Conservation (phyloP, 2,113 vertebrate genomes). For the Varanus komodoensis region DNA sequence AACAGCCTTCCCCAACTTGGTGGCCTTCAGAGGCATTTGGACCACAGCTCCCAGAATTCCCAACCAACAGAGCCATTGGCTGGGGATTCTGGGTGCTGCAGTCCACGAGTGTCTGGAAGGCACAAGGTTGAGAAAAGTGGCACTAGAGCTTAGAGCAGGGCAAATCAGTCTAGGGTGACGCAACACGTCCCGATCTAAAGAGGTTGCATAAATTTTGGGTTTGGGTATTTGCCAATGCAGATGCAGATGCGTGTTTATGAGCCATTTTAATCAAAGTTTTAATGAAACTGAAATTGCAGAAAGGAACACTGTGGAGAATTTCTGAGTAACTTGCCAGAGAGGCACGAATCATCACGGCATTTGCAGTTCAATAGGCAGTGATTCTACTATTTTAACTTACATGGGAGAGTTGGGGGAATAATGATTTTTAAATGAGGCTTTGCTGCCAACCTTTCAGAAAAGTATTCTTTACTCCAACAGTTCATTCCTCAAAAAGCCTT, state of each 20-base stretch:
- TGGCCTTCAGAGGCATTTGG: no score
- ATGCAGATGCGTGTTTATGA: background rate
- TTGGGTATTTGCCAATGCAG: background rate
- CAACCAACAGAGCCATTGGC: no score
- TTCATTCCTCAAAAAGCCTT: background rate
- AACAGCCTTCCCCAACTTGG: no score
- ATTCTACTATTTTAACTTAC: background rate
- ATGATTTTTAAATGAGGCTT: slow-evolving; percentile 12
- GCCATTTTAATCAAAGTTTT: slow-evolving; percentile 28
- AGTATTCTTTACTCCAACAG: background rate
- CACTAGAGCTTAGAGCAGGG: no score
- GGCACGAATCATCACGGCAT: slow-evolving; percentile 1
- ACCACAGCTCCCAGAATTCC: no score
- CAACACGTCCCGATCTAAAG: no score
- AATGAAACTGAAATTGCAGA: slow-evolving; percentile 33
- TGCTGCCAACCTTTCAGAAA: slow-evolving; percentile 1
- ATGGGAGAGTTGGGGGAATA: background rate
- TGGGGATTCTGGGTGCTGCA: no score
- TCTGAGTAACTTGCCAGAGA: slow-evolving; percentile 6
- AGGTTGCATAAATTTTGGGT: background rate
- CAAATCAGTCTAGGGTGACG: no score
- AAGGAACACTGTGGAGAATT: background rate
- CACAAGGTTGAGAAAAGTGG: no score
- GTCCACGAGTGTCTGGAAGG: no score
- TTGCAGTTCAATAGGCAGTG: slow-evolving; percentile 22